Percentiles rank a stretch among this genome's conserved stretches.
phyloP scores from a whole-genome alignment of 2,797 vertebrate species.

The Menidia menidia region DNA sequence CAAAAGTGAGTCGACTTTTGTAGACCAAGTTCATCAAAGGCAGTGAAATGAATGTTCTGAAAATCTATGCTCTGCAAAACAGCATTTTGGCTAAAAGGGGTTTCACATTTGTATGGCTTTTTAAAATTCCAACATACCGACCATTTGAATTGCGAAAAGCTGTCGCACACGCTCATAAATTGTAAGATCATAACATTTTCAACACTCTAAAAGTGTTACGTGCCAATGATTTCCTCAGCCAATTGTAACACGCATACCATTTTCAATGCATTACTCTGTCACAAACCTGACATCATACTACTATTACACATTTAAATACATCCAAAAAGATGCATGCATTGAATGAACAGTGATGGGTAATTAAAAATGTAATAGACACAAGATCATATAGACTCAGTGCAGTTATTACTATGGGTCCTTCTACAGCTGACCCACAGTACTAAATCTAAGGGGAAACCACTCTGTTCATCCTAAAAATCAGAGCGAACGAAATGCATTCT shows the following conservation, averaged over 20 bases:
- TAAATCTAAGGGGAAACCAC: background rate
- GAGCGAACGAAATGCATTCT: background rate
- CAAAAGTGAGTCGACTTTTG: no score
- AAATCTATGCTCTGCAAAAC: no score
- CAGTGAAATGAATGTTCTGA: background rate
- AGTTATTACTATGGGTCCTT: background rate
- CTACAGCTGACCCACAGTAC: background rate
- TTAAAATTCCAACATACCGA: no score
- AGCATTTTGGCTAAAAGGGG: no score
- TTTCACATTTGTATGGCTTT: no score
- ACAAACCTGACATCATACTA: background rate
- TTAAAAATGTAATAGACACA: no score
- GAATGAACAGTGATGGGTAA: background rate
- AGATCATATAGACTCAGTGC: background rate
- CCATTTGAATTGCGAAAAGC: no score
- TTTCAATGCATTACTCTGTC: background rate
- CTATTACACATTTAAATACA: background rate
- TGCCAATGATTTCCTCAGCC: background rate
- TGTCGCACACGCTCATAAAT: no score
- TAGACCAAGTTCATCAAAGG: no score
- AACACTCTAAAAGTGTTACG: background rate
- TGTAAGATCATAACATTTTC: background rate
- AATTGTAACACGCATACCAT: background rate
- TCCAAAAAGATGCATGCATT: background rate
- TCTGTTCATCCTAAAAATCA: background rate